phyloP scores from a whole-genome alignment of 2,888 invertebrate species.

The Mimas tiliae region DNA sequence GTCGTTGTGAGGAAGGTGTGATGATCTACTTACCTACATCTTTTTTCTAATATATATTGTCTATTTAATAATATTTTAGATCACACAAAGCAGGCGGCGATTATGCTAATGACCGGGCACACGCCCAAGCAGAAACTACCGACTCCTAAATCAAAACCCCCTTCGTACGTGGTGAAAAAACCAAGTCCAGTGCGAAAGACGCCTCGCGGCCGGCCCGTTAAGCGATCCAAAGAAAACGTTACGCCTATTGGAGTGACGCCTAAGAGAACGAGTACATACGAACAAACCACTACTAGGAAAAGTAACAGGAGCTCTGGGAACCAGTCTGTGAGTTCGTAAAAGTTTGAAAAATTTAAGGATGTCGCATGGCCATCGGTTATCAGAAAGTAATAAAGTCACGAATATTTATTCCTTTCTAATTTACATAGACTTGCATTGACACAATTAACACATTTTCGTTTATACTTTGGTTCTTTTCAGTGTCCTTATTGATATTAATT shows the following conservation, averaged over 20 bases:
- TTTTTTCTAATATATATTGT: not conserved
- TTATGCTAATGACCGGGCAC: slow-evolving; percentile 76
- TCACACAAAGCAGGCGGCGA: slow-evolving; percentile 76
- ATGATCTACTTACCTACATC: not conserved
- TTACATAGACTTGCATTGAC: not conserved
- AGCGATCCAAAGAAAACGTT: slow-evolving; percentile 32
- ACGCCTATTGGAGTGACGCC: slow-evolving; percentile 32
- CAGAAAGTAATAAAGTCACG: not conserved
- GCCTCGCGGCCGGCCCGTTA: slow-evolving; percentile 29
- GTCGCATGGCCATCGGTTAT: not conserved
- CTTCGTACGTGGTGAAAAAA: slow-evolving; percentile 47
- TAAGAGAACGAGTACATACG: slow-evolving; percentile 28
- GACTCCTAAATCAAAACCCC: slow-evolving; percentile 35
- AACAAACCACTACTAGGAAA: slow-evolving; percentile 5
- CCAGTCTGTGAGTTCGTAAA: slow-evolving; percentile 35
- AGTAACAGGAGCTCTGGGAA: slow-evolving; percentile 33
- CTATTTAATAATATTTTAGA: slow-evolving; percentile 54
- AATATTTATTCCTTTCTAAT: not conserved
- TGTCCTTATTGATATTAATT: not conserved
- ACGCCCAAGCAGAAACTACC: slow-evolving; percentile 51
- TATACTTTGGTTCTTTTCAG: not conserved
- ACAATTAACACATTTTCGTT: not conserved
- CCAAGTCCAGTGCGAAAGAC: slow-evolving; percentile 42
- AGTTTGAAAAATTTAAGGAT: not conserved
- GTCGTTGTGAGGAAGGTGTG: not conserved